Evolutionary conservation across 2,113 vertebrate species (phyloP).

Genomic region (Albula goreensis): DNA sequence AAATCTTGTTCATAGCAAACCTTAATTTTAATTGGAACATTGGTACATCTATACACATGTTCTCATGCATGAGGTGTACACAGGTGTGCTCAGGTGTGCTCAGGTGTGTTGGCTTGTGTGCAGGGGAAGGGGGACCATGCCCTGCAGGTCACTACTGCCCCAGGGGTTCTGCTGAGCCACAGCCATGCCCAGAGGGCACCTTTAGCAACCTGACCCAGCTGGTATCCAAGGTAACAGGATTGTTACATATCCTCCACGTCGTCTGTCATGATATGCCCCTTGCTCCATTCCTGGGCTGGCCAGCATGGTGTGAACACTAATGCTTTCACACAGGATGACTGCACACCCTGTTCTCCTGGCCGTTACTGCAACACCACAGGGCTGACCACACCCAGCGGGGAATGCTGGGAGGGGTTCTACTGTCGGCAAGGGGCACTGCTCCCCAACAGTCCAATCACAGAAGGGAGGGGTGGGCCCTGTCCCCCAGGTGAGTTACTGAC

Average conservation of each 20-base stretch:
- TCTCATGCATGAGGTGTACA: background rate
- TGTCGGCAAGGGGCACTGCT: constrained; percentile 69
- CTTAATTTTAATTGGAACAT: background rate
- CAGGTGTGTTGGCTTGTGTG: constrained; percentile 29
- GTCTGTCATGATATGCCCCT: background rate
- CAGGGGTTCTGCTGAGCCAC: constrained; percentile 64
- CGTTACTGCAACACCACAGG: constrained; percentile 76
- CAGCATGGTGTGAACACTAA: no score
- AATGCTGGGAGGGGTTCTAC: constrained; percentile 82
- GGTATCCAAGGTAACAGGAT: constrained; percentile 66
- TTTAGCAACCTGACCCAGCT: constrained; percentile 71
- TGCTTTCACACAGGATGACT: constrained; percentile 65
- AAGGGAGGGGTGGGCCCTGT: constrained; percentile 71
- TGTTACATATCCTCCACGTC: background rate
- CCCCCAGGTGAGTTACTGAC: constrained; percentile 69
- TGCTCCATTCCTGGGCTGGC: background rate
- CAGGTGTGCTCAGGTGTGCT: background rate
- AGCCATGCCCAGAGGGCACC: constrained; percentile 78
- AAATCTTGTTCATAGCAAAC: no score
- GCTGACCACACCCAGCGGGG: constrained; percentile 71
- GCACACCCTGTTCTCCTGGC: constrained; percentile 67
- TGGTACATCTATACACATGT: background rate
- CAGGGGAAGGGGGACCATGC: constrained; percentile 78
- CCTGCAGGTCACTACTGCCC: constrained; percentile 81
- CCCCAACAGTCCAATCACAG: constrained; percentile 61